Evolutionary conservation across 2,113 vertebrate species (phyloP).

Genomic region (Ophthalmolycus amberensis): DNA sequence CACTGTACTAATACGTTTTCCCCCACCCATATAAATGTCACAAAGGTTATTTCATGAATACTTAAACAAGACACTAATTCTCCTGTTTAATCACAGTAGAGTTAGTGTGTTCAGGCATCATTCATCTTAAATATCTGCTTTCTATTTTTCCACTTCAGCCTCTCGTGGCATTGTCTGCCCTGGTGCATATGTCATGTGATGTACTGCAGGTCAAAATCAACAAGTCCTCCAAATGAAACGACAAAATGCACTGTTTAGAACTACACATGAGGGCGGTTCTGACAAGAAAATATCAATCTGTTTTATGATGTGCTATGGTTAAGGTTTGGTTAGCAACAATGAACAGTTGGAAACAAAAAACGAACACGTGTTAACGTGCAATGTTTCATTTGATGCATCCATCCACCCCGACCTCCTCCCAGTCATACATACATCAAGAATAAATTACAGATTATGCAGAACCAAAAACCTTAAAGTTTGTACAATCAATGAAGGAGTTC

Average conservation of each 20-base stretch:
- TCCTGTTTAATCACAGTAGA: neutral
- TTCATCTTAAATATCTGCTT: neutral
- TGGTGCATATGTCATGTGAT: neutral
- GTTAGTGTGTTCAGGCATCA: neutral
- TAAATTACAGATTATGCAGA: too few species aligned
- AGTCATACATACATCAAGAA: too few species aligned
- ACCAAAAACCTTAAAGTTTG: too few species aligned
- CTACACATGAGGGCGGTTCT: neutral
- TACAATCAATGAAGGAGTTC: too few species aligned
- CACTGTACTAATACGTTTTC: conserved; percentile 40
- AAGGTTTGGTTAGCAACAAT: neutral
- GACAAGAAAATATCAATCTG: neutral
- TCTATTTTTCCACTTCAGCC: neutral
- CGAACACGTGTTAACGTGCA: too few species aligned
- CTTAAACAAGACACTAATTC: conserved; percentile 15
- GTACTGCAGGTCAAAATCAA: conserved; percentile 1
- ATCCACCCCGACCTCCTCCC: too few species aligned
- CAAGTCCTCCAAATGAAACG: neutral
- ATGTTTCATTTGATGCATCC: too few species aligned
- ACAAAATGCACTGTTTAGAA: neutral
- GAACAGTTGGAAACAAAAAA: neutral
- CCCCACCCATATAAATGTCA: conserved; percentile 21
- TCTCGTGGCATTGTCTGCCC: neutral
- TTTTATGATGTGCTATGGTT: neutral
- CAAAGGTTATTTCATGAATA: conserved; percentile 4